Evolutionary conservation across 2,888 invertebrate genomes (phyloP).

Genomic region (Itoplectis maculator): DNA sequence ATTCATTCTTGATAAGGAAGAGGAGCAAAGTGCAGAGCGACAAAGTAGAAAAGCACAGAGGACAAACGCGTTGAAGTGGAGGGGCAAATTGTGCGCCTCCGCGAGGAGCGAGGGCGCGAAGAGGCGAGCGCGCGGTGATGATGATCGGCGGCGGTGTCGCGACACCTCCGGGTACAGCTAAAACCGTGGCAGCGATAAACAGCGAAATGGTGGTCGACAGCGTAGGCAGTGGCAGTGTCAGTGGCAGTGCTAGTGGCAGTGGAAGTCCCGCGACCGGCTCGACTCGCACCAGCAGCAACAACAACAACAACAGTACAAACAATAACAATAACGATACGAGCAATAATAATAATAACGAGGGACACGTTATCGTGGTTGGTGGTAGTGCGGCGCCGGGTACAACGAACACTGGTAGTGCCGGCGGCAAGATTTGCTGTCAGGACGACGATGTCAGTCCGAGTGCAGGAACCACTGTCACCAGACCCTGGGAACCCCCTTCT

Average conservation of each 20-base stretch:
- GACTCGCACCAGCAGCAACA: slow-evolving; percentile 73
- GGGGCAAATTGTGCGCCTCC: slow-evolving; percentile 29
- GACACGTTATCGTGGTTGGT: slow-evolving; percentile 67
- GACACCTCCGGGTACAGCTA: slow-evolving; percentile 82
- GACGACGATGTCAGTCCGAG: slow-evolving; percentile 75
- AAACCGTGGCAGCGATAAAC: slow-evolving; percentile 81
- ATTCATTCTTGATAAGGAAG: neutral
- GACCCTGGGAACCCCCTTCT: slow-evolving; percentile 83
- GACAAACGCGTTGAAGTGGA: slow-evolving; percentile 48
- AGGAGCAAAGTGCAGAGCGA: neutral
- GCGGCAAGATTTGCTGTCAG: slow-evolving; percentile 79
- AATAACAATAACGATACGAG: slow-evolving; percentile 67
- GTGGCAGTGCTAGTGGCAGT: slow-evolving; percentile 83
- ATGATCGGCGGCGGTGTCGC: slow-evolving; percentile 83
- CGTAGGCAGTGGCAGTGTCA: slow-evolving; percentile 82
- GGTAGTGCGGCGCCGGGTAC: slow-evolving; percentile 70
- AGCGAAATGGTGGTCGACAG: slow-evolving; percentile 82
- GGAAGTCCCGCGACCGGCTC: slow-evolving; percentile 81
- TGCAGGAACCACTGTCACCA: slow-evolving; percentile 76
- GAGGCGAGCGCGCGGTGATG: slow-evolving; percentile 79
- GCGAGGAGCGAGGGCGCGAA: slow-evolving; percentile 69
- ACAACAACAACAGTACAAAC: slow-evolving; percentile 71
- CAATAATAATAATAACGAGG: slow-evolving; percentile 70
- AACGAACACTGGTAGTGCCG: slow-evolving; percentile 52
- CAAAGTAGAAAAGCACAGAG: slow-evolving; percentile 20